A percentile compares a stretch with the other conserved stretches of the same genome.
Evolutionary conservation across 1,140 invertebrate species (phyloP).

Genomic region (Drosophila chauvacae): DNA sequence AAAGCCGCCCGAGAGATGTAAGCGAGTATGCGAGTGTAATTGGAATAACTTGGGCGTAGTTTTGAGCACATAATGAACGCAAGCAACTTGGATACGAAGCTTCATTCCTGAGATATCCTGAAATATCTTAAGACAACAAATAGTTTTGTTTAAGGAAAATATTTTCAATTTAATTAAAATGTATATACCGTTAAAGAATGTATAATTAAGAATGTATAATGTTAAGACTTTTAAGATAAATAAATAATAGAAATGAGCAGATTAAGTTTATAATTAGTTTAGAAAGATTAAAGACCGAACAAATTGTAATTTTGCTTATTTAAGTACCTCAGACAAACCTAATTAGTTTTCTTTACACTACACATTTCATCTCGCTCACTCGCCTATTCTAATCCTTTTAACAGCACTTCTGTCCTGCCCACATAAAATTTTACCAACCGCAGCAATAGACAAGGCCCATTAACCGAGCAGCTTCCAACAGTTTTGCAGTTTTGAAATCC

Average conservation of each 20-base stretch:
- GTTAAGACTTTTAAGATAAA: too few relatives aligned
- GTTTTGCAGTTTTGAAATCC: conserved; percentile 19
- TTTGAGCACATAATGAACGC: conserved; percentile 10
- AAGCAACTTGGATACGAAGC: not conserved
- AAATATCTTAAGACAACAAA: not conserved
- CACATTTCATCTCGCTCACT: not conserved
- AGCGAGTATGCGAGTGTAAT: conserved; percentile 13
- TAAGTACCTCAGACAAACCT: not conserved
- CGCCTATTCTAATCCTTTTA: not conserved
- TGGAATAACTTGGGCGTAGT: conserved; percentile 31
- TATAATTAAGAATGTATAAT: too few relatives aligned
- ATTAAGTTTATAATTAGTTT: not conserved
- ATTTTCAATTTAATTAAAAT: not conserved
- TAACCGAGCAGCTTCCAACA: not conserved
- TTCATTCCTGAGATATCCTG: not conserved
- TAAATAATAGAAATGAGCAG: not conserved
- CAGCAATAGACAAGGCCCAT: conserved; percentile 26
- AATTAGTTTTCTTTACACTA: not conserved
- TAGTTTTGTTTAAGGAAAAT: too few relatives aligned
- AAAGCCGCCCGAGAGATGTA: conserved; percentile 14
- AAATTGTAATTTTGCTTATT: not conserved
- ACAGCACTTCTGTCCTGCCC: not conserved
- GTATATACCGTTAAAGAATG: not conserved
- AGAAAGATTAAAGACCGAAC: not conserved
- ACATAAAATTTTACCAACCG: not conserved